phyloP scores from a whole-genome alignment of 1,140 invertebrate genomes.

The Charaxes varanes region DNA sequence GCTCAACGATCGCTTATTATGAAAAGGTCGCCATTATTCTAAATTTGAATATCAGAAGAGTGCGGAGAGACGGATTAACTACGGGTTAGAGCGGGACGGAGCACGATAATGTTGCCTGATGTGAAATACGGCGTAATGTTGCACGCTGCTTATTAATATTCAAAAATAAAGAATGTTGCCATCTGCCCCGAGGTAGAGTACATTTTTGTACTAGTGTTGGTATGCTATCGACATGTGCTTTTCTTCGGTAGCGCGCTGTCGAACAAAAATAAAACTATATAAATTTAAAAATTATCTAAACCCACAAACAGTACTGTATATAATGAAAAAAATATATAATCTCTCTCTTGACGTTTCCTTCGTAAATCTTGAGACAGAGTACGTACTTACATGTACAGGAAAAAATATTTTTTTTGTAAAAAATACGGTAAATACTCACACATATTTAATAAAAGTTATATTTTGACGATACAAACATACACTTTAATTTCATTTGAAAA shows the following conservation, averaged over 20 bases:
- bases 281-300: slow-evolving; percentile 1
- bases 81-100: slow-evolving; percentile 25
- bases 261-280: too few relatives aligned
- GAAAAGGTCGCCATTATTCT: slow-evolving; percentile 35
- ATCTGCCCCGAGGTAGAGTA: slow-evolving; percentile 52
- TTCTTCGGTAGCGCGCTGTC: too few relatives aligned
- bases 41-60: slow-evolving; percentile 42
- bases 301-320: too few relatives aligned
- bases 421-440: too few relatives aligned
- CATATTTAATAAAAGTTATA: too few relatives aligned
- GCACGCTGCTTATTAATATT: slow-evolving; percentile 68
- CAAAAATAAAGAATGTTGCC: slow-evolving; percentile 69
- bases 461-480: too few relatives aligned
- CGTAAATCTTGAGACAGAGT: too few relatives aligned
- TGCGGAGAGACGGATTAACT: slow-evolving; percentile 20
- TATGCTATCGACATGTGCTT: neutral
- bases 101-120: slow-evolving; percentile 43
- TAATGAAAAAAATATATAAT: too few relatives aligned
- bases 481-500: too few relatives aligned
- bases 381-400: too few relatives aligned
- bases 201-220: slow-evolving; percentile 28
- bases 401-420: too few relatives aligned
- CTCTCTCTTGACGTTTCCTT: too few relatives aligned
- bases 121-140: slow-evolving; percentile 66
- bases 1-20: slow-evolving; percentile 16